These are phyloP conservation scores for Brotula barbata DNA, from an alignment of 2,797 vertebrate species.

Conservation along the genomic window DNA sequence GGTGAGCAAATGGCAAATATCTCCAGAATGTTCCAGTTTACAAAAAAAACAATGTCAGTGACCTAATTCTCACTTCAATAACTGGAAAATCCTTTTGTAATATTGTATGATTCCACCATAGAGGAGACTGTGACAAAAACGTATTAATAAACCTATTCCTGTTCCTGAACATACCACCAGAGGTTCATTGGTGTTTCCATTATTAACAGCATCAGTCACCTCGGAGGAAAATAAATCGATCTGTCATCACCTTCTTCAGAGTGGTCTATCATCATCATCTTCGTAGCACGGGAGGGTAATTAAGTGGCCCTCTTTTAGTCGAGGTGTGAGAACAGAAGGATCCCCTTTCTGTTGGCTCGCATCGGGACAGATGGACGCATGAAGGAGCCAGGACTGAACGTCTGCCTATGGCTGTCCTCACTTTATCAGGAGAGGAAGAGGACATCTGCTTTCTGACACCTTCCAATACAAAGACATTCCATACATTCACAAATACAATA, in stretches of 20 bases:
- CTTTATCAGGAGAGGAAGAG: conserved; percentile 42
- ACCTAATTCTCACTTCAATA: too few relatives aligned
- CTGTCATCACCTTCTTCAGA: conserved; percentile 44
- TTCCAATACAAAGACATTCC: background rate
- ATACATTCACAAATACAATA: background rate
- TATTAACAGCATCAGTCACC: conserved; percentile 27
- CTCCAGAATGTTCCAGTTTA: too few relatives aligned
- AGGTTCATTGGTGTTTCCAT: conserved; percentile 27
- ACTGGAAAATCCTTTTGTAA: too few relatives aligned
- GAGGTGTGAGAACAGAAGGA: conserved; percentile 40
- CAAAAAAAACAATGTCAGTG: too few relatives aligned
- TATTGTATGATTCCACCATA: too few relatives aligned
- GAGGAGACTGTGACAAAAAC: too few relatives aligned
- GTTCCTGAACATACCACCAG: conserved; percentile 33
- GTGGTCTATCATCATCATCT: conserved; percentile 47
- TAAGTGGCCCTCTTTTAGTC: conserved; percentile 51
- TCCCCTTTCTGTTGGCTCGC: conserved; percentile 54
- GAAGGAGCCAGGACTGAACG: conserved; percentile 33
- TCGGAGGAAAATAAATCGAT: conserved; percentile 45
- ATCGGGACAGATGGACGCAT: conserved; percentile 38
- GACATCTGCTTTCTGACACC: conserved; percentile 47
- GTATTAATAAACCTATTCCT: conserved; percentile 17
- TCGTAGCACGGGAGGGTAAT: conserved; percentile 42
- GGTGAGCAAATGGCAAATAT: too few relatives aligned
- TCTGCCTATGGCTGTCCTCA: conserved; percentile 35